phyloP scores from a whole-genome alignment of 1,140 invertebrate species.

The Musca domestica region DNA sequence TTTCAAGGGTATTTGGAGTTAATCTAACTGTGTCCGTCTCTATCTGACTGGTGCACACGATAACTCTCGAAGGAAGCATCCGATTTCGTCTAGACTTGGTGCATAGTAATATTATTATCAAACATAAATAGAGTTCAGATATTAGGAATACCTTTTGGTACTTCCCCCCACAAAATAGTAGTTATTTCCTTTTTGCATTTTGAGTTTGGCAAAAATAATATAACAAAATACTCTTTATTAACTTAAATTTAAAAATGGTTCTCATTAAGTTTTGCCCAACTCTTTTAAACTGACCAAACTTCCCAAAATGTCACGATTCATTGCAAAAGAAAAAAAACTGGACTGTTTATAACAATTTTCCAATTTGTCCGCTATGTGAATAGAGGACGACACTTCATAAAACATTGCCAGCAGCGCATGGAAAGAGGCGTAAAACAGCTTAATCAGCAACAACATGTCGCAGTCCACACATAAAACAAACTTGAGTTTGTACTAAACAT shows the following conservation, averaged over 20 bases:
- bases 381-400: neutral
- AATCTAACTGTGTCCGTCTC: no score
- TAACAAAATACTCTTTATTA: neutral
- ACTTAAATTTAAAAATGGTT: neutral
- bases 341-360: slow-evolving; percentile 4
- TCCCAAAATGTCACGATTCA: neutral
- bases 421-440: neutral
- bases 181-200: no score
- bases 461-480: no score
- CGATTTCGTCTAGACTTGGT: no score
- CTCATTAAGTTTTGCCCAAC: neutral
- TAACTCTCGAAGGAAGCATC: no score
- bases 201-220: no score
- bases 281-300: slow-evolving; percentile 3
- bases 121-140: no score
- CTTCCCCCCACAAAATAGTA: no score
- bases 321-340: neutral
- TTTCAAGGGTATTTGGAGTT: no score
- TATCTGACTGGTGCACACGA: no score
- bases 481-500: neutral
- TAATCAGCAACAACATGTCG: slow-evolving; percentile 6
- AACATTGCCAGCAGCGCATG: neutral
- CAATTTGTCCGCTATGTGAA: neutral
- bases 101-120: no score
- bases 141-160: no score